phyloP scores from a whole-genome alignment of 2,888 invertebrate species.

The Polyommatus icarus region DNA sequence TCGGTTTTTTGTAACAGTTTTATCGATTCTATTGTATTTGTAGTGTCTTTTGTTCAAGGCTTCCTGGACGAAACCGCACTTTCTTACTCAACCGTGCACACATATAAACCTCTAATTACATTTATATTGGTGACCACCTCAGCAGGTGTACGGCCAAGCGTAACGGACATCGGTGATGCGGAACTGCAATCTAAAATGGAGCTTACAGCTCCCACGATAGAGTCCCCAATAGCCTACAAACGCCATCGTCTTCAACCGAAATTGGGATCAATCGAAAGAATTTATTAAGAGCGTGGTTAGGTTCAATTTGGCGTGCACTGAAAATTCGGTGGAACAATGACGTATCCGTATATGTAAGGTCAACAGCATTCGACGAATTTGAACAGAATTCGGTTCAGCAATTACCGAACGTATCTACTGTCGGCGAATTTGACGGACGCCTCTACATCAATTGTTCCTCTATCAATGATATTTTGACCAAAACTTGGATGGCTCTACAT shows the following conservation, averaged over 20 bases:
- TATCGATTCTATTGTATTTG: conserved; percentile 23
- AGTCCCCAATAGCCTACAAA: conserved; percentile 42
- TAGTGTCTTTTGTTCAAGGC: conserved; percentile 51
- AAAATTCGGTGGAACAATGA: conserved; percentile 59
- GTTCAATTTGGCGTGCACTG: conserved; percentile 51
- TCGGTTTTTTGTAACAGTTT: conserved; percentile 27
- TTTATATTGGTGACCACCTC: conserved; percentile 74
- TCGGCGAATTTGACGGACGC: conserved; percentile 41
- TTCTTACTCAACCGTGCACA: conserved; percentile 52
- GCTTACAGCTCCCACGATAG: conserved; percentile 36
- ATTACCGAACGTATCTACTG: conserved; percentile 51
- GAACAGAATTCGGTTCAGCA: conserved; percentile 56
- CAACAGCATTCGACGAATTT: conserved; percentile 72
- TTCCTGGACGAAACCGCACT: conserved; percentile 69
- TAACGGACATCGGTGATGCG: conserved; percentile 67
- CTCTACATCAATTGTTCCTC: conserved; percentile 9
- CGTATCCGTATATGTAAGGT: conserved; percentile 59
- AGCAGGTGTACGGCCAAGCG: conserved; percentile 68
- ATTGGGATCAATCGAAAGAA: conserved; percentile 53
- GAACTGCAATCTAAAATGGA: conserved; percentile 42
- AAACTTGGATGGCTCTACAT: background rate
- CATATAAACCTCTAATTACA: conserved; percentile 70
- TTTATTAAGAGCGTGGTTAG: conserved; percentile 55
- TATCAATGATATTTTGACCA: background rate
- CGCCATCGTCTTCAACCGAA: conserved; percentile 9